Base-by-base conservation (phyloP, 2,888 invertebrate genomes). In the Listrodromus nycthemerus region DNA sequence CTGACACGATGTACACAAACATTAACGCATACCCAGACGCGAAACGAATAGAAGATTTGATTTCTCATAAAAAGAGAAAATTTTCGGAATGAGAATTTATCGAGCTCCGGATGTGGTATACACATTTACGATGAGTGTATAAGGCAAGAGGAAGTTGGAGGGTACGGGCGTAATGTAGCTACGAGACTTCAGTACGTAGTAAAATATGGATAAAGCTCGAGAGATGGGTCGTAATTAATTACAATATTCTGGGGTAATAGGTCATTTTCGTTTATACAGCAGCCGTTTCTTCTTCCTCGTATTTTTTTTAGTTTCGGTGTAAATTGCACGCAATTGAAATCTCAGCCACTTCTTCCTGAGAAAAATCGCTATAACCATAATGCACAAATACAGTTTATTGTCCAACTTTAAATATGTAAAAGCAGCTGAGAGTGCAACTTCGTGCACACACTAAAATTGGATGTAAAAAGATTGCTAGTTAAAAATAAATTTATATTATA, bases 201-300 rank as follows among this genome's bases (percentile, higher is more conserved):
- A 84, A 84, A 80, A 76, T 55, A 67, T 33, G 80, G 73, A 83
- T 84, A 77, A 80, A 80, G 80, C 77, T 84, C 77, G 80, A 80
- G 77, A 74, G 75, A 79, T 74, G 80, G 69, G 74, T 80, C 52
- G 73, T 77, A 80, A 84, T 84, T 84, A 84, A 80, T 84, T 77
- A 80, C 77, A 48, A 58, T 80, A 80, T 84, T 74, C 73, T n/a
- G n/a, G 73, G 61, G 67, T 80, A 74, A 78, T 74, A 65, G 80
- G 63, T 74, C 63, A 74, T 67, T 77, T 55, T 63, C 66, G 41
- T 63, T 74, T 24, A 63, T 48, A 30, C 45, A 63, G 33, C 21
- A 30, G 63, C 52, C 19, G 21, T 52, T 50, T 30, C 48, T 37
- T 48, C 10, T 37, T 50, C 27, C 27, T 55, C 10, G 37, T 71